A percentile compares a stretch with the other conserved stretches of the same genome.
These are phyloP conservation scores for Xiphophorus hellerii DNA, from an alignment of 2,113 vertebrate genomes.

Conservation along the genomic window DNA sequence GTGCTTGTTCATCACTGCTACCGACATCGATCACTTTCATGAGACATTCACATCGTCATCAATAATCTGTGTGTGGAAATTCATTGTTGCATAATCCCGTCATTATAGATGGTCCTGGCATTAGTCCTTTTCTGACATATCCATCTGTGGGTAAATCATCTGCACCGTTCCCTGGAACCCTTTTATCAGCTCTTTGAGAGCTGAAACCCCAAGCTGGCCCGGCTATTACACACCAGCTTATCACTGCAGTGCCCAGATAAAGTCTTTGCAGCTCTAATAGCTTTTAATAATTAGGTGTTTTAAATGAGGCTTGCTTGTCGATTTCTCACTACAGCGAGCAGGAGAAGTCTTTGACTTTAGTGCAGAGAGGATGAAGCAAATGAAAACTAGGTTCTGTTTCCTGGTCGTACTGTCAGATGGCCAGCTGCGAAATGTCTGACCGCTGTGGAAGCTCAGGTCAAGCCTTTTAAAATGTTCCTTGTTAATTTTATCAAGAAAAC, in stretches of 20 bases:
- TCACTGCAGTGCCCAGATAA: constrained; percentile 27
- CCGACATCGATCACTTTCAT: constrained; percentile 26
- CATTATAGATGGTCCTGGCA: constrained; percentile 12
- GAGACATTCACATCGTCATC: constrained; percentile 6
- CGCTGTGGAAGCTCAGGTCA: background rate
- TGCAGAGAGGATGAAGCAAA: background rate
- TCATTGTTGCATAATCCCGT: constrained; percentile 1
- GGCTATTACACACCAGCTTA: constrained; percentile 26
- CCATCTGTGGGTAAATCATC: constrained; percentile 11
- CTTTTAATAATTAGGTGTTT: constrained; percentile 31
- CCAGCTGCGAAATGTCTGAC: too few species aligned
- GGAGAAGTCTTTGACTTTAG: constrained; percentile 9
- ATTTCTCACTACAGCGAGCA: constrained; percentile 19
- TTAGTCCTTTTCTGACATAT: background rate
- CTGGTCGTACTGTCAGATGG: background rate
- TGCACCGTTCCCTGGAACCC: background rate
- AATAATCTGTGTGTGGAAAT: constrained; percentile 1
- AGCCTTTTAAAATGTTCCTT: background rate
- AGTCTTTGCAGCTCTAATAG: constrained; percentile 28
- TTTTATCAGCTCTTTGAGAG: constrained; percentile 29
- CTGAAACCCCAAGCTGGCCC: background rate
- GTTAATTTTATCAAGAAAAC: too few species aligned
- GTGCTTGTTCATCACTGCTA: constrained; percentile 19
- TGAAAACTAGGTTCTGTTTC: background rate
- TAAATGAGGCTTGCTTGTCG: constrained; percentile 14